Percentiles rank a stretch among this genome's conserved stretches.
phyloP scores from a whole-genome alignment of 2,797 vertebrate species.

The Sardinella longiceps region DNA sequence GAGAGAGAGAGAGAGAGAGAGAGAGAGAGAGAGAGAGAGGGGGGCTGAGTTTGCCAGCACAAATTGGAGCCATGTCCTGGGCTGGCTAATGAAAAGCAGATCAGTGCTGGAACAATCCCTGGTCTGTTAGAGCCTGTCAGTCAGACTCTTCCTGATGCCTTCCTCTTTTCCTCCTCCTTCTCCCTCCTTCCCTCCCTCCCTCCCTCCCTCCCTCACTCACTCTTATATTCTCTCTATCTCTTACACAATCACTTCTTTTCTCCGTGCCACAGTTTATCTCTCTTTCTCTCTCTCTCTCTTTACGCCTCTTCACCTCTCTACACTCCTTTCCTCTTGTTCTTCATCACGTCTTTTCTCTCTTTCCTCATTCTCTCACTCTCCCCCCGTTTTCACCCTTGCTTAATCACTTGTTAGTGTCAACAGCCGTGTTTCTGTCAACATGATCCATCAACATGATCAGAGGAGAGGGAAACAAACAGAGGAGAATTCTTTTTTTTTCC shows the following conservation, averaged over 20 bases:
- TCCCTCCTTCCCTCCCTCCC: too few relatives aligned
- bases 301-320: not conserved
- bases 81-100: constrained; percentile 81
- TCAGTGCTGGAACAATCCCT: constrained; percentile 72
- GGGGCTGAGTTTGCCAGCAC: constrained; percentile 66
- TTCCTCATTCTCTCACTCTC: not conserved
- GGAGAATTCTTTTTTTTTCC: not conserved
- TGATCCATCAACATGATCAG: not conserved
- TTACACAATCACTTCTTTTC: not conserved
- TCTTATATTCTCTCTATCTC: not conserved
- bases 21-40: constrained; percentile 37
- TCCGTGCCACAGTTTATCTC: not conserved
- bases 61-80: constrained; percentile 72
- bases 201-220: not conserved
- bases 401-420: not conserved
- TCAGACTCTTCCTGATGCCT: constrained; percentile 53
- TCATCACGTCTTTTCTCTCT: not conserved
- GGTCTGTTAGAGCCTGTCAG: constrained; percentile 73
- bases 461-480: not conserved
- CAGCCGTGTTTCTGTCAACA: not conserved
- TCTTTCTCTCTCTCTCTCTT: not conserved
- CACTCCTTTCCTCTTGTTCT: not conserved
- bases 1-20: not conserved
- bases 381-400: not conserved
- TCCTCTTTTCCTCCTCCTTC: constrained; percentile 19